Percentiles rank a stretch among this genome's conserved stretches.
These are phyloP conservation scores for Atethmia centrago DNA, from an alignment of 2,888 invertebrate species.

Conservation along the genomic window DNA sequence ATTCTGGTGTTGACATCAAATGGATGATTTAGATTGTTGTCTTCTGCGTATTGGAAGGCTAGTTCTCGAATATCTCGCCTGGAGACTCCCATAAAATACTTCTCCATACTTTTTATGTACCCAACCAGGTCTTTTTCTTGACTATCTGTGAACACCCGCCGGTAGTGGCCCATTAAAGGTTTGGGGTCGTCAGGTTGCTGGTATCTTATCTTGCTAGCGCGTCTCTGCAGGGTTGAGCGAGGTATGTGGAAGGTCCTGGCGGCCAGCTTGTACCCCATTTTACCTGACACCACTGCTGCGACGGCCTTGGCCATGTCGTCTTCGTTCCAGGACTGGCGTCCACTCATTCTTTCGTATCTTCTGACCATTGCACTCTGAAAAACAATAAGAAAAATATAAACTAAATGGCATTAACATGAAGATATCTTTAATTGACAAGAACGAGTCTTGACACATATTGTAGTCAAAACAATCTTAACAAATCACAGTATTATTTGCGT, in stretches of 20 bases:
- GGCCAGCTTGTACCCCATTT: conserved; percentile 89
- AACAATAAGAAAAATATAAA: conserved; percentile 29
- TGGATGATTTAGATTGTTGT: conserved; percentile 85
- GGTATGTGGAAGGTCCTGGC: conserved; percentile 88
- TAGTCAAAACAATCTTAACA: conserved; percentile 62
- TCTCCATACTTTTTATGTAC: conserved; percentile 89
- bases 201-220: conserved; percentile 88
- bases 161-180: conserved; percentile 87
- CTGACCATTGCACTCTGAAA: conserved; percentile 88
- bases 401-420: conserved; percentile 17
- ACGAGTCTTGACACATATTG: conserved; percentile 43
- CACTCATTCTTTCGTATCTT: conserved; percentile 89
- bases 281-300: conserved; percentile 88
- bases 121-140: conserved; percentile 88
- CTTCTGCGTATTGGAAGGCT: conserved; percentile 89
- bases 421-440: conserved; percentile 23
- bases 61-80: conserved; percentile 86
- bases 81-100: conserved; percentile 88
- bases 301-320: conserved; percentile 89
- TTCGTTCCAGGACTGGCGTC: conserved; percentile 88
- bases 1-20: conserved; percentile 87
- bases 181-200: conserved; percentile 86
- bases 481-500: conserved; percentile 35
- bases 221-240: conserved; percentile 86
- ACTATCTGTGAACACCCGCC: conserved; percentile 87